These are phyloP conservation scores for Corella eumyota DNA, from an alignment of 23 tunicate genomes.

Conservation along the genomic window DNA sequence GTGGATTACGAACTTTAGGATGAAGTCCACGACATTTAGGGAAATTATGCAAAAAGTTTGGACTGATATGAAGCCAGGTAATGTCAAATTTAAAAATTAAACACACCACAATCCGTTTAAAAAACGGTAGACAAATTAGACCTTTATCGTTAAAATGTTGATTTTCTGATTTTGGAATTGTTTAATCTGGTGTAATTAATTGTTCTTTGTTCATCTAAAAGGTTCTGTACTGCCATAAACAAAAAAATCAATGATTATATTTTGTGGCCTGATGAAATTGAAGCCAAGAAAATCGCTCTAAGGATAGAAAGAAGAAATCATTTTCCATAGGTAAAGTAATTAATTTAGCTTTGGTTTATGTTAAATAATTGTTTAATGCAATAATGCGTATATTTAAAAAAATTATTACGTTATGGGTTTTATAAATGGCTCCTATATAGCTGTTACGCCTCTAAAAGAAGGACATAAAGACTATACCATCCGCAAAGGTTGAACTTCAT, in stretches of 20 bases:
- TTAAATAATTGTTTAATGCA: too few relatives aligned
- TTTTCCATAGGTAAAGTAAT: slow-evolving; percentile 31
- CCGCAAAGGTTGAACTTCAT: slow-evolving; percentile 10
- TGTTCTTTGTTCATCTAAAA: neutral
- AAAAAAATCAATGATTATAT: slow-evolving; percentile 1
- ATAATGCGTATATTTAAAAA: too few relatives aligned
- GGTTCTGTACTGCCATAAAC: slow-evolving; percentile 12
- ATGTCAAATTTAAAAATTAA: neutral
- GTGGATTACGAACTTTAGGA: slow-evolving; percentile 8
- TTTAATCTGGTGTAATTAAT: neutral
- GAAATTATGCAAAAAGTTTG: neutral
- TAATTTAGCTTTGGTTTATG: too few relatives aligned
- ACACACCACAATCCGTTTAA: neutral
- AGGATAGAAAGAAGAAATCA: neutral
- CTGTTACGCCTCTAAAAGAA: slow-evolving; percentile 6
- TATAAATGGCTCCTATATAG: slow-evolving; percentile 19
- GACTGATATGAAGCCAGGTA: slow-evolving; percentile 17
- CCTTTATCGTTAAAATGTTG: too few relatives aligned
- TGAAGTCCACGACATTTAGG: slow-evolving; percentile 8
- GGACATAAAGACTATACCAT: slow-evolving; percentile 6
- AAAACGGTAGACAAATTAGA: neutral
- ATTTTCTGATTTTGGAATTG: neutral
- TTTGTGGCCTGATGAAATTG: too few relatives aligned
- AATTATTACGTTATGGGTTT: slow-evolving; percentile 8
- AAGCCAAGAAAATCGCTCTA: slow-evolving; percentile 9